Conservation (phyloP, 1,140 invertebrate genomes). For the Probaryconus sp. region DNA sequence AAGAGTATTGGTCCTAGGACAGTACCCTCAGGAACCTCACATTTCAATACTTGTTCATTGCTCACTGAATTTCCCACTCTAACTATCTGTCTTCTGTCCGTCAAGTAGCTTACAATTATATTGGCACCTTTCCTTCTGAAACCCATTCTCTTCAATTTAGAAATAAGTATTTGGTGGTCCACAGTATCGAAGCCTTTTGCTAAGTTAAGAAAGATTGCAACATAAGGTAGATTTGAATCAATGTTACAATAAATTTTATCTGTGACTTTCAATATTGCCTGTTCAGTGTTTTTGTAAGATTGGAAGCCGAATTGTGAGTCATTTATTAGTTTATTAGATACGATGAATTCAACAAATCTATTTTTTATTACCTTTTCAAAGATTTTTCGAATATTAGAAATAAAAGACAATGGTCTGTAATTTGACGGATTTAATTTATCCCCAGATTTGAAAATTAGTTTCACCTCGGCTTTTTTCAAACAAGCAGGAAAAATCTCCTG, state of each 20-base stretch:
- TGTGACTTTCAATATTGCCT: background rate
- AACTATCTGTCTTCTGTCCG: slow-evolving; percentile 57
- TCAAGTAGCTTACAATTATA: slow-evolving; percentile 60
- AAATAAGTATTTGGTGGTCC: slow-evolving; percentile 52
- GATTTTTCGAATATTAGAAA: slow-evolving; percentile 30
- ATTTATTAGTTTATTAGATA: background rate
- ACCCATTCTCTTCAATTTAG: slow-evolving; percentile 59
- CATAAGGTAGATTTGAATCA: slow-evolving; percentile 1
- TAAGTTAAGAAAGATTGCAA: slow-evolving; percentile 23
- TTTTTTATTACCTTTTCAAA: slow-evolving; percentile 24
- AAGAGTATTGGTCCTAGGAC: slow-evolving; percentile 50
- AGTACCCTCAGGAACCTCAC: slow-evolving; percentile 38
- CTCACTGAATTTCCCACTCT: slow-evolving; percentile 18
- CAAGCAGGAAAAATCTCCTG: background rate
- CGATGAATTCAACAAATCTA: slow-evolving; percentile 14
- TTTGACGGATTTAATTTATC: slow-evolving; percentile 6
- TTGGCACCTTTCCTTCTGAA: slow-evolving; percentile 43
- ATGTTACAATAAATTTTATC: background rate
- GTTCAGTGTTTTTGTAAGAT: background rate
- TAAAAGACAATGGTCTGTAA: slow-evolving; percentile 28
- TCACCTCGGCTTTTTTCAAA: slow-evolving; percentile 4
- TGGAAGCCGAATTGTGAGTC: slow-evolving; percentile 12
- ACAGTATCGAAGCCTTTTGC: slow-evolving; percentile 64
- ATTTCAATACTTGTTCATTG: background rate
- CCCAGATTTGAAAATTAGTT: slow-evolving; percentile 14